These are phyloP conservation scores for Pammene fasciana DNA, from an alignment of 2,888 invertebrate genomes.

Conservation along the genomic window DNA sequence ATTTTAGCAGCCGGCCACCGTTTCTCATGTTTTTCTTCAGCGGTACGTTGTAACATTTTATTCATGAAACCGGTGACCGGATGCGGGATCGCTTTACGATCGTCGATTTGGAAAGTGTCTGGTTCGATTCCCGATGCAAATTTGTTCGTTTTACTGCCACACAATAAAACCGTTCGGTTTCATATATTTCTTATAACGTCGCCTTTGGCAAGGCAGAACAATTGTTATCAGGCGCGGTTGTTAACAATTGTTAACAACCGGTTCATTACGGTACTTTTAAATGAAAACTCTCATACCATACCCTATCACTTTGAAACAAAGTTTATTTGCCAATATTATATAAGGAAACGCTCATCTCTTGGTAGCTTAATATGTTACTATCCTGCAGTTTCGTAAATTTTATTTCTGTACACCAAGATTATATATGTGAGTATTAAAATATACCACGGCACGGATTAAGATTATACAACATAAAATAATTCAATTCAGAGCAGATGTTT, in stretches of 20 bases:
- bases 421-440: background rate
- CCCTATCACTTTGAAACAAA: too few relatives aligned
- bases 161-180: constrained; percentile 69
- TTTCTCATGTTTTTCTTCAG: constrained; percentile 45
- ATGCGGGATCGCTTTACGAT: constrained; percentile 72
- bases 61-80: constrained; percentile 70
- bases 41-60: constrained; percentile 56
- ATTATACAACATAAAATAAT: constrained; percentile 39
- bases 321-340: too few relatives aligned
- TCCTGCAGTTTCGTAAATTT: background rate
- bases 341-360: too few relatives aligned
- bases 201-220: constrained; percentile 59
- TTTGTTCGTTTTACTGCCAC: constrained; percentile 67
- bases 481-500: constrained; percentile 38
- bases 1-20: constrained; percentile 51
- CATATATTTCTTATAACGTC: constrained; percentile 54
- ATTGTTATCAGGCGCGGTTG: constrained; percentile 62
- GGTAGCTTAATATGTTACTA: background rate
- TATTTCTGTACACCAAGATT: background rate
- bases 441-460: constrained; percentile 11
- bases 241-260: background rate
- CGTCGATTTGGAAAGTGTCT: constrained; percentile 70
- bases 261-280: background rate
- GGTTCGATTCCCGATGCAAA: constrained; percentile 73
- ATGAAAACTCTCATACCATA: background rate